These are phyloP conservation scores for Pterobdella sp. DNA, from an alignment of 2,888 invertebrate species.

Conservation along the genomic window DNA sequence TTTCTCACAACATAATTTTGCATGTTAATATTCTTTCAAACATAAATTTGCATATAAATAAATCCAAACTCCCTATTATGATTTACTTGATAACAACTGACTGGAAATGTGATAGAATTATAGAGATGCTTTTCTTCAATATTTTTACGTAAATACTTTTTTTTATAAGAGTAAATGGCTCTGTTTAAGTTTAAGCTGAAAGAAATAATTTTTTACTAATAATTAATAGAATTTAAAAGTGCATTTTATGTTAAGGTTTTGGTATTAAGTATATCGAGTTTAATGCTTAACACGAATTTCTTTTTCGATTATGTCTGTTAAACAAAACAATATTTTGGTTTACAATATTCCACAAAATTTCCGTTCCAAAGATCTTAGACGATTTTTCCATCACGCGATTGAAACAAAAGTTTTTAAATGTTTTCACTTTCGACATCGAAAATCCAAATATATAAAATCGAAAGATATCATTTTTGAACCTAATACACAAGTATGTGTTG, in stretches of 20 bases:
- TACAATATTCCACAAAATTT: constrained; percentile 18
- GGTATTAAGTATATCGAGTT: too few species aligned
- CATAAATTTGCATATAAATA: constrained; percentile 13
- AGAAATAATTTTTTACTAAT: too few species aligned
- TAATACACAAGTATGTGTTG: constrained; percentile 11
- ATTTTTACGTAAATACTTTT: too few species aligned
- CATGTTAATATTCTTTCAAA: neutral
- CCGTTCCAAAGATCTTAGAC: constrained; percentile 21
- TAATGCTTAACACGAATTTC: too few species aligned
- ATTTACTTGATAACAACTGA: neutral
- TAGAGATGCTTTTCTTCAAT: too few species aligned
- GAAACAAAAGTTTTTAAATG: constrained; percentile 22
- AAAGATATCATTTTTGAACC: neutral
- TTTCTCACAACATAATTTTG: constrained; percentile 3
- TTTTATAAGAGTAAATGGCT: too few species aligned
- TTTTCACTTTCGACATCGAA: constrained; percentile 22
- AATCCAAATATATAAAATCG: constrained; percentile 2
- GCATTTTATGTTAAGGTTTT: too few species aligned
- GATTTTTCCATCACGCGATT: constrained; percentile 9
- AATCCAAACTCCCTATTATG: neutral
- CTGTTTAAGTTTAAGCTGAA: too few species aligned
- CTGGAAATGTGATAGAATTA: too few species aligned
- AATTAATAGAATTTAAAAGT: too few species aligned
- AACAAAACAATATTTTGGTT: constrained; percentile 11
- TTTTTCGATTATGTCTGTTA: constrained; percentile 3